Conservation (phyloP, 2,888 invertebrate genomes). For the Saturnia pavonia region DNA sequence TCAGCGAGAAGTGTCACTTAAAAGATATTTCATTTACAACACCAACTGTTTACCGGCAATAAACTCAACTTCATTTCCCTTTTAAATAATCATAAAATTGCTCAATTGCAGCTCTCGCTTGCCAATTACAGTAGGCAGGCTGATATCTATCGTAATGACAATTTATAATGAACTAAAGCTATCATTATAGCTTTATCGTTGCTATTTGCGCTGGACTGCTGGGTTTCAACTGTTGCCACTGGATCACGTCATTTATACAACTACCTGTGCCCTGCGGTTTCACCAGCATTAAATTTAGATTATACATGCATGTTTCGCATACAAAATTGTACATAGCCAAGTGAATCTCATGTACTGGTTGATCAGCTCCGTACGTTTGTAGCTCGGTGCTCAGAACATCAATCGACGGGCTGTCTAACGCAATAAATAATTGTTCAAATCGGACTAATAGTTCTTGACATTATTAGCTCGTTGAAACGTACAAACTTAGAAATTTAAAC, state of each 20-base stretch:
- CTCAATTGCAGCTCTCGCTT: slow-evolving; percentile 32
- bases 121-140: slow-evolving; percentile 22
- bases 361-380: background rate
- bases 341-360: background rate
- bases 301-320: background rate
- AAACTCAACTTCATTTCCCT: slow-evolving; percentile 1
- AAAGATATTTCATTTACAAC: background rate
- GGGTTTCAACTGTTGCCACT: background rate
- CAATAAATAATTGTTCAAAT: background rate
- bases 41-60: background rate
- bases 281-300: background rate
- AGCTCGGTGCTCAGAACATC: background rate
- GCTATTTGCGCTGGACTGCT: slow-evolving; percentile 5
- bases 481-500: no score
- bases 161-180: slow-evolving; percentile 33
- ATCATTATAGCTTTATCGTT: slow-evolving; percentile 32
- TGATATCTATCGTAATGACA: slow-evolving; percentile 40
- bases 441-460: no score
- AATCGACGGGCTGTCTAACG: background rate
- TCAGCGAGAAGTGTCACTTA: background rate
- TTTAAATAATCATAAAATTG: slow-evolving; percentile 26
- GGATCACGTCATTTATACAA: background rate
- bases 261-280: background rate
- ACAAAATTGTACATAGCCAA: no score
- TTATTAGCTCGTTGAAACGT: no score